A percentile compares a stretch with the other conserved stretches of the same genome.
phyloP scores from a whole-genome alignment of 2,888 invertebrate species.

The Cerastis leucographa region DNA sequence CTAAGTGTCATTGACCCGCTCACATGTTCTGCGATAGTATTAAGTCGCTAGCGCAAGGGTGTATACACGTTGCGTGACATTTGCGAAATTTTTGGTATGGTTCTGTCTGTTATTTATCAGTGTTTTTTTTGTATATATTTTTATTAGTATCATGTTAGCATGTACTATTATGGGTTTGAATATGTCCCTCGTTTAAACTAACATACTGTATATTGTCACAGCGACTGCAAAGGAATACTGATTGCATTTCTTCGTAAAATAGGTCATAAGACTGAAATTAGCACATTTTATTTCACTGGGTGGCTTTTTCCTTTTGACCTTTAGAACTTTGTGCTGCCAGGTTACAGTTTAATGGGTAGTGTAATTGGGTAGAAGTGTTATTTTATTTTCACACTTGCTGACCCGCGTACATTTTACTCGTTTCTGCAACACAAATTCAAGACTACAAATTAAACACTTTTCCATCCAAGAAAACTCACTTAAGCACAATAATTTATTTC shows the following conservation, averaged over 20 bases:
- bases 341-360: background rate
- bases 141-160: too few species aligned
- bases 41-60: too few species aligned
- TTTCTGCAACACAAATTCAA: background rate
- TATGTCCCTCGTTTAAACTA: too few species aligned
- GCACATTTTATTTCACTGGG: slow-evolving; percentile 8
- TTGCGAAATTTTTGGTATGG: too few species aligned
- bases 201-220: slow-evolving; percentile 36
- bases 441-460: background rate
- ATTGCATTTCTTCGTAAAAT: slow-evolving; percentile 57
- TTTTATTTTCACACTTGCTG: background rate
- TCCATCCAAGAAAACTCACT: background rate
- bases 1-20: too few species aligned
- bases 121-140: too few species aligned
- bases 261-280: slow-evolving; percentile 41
- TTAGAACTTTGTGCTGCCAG: background rate
- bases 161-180: too few species aligned
- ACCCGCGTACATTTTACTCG: too few species aligned
- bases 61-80: too few species aligned
- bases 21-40: too few species aligned
- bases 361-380: background rate
- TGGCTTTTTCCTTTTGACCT: slow-evolving; percentile 11
- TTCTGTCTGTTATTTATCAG: too few species aligned
- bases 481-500: slow-evolving; percentile 12
- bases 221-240: slow-evolving; percentile 53